Conservation (phyloP, 2,888 invertebrate species). For the Ochropleura plecta region DNA sequence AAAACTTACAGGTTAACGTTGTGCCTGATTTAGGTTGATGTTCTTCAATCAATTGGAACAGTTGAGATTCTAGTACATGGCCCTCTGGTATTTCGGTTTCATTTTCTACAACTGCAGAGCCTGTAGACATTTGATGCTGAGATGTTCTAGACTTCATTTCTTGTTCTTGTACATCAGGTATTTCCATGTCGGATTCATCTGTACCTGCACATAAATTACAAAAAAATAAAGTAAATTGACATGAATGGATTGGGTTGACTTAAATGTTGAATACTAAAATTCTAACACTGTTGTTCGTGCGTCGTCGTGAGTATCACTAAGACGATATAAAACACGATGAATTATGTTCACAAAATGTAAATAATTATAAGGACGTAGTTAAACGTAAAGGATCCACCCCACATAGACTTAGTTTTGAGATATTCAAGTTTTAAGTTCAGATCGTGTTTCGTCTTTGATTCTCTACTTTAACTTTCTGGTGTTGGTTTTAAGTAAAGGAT, state of each 20-base stretch:
- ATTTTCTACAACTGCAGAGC: slow-evolving; percentile 8
- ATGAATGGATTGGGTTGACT: slow-evolving; percentile 2
- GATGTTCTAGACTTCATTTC: slow-evolving; percentile 1
- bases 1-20: background rate
- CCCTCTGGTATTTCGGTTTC: background rate
- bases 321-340: background rate
- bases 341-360: slow-evolving; percentile 1
- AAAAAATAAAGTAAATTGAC: slow-evolving; percentile 4
- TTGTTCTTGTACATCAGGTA: slow-evolving; percentile 5
- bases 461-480: too few species aligned
- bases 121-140: slow-evolving; percentile 3
- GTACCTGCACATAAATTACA: slow-evolving; percentile 9
- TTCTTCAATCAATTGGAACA: slow-evolving; percentile 2
- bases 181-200: slow-evolving; percentile 1
- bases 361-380: background rate
- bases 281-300: slow-evolving; percentile 1
- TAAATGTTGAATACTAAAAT: background rate
- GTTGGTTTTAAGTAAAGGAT: too few species aligned
- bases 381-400: too few species aligned
- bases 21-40: too few species aligned
- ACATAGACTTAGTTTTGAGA: too few species aligned
- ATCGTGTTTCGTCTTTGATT: too few species aligned
- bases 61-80: background rate
- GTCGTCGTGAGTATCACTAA: slow-evolving; percentile 3
- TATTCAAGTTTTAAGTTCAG: too few species aligned